Base-by-base conservation (phyloP, 2,888 invertebrate species). In the Nasonia oneida region DNA sequence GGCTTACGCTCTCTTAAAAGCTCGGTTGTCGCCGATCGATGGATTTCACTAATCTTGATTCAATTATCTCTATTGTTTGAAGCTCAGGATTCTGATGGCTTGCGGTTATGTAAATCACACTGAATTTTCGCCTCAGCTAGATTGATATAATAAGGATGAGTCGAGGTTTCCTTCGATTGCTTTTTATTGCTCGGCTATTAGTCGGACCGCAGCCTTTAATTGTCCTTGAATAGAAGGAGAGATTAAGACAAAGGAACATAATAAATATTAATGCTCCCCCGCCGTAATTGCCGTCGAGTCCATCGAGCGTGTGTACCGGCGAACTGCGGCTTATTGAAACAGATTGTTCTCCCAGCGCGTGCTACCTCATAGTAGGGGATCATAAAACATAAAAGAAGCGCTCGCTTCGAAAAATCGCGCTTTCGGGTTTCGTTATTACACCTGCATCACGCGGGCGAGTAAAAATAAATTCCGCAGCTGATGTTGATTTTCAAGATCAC, bases 41-140 rank as follows among this genome's bases (percentile, higher is more conserved):
- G 23, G 42, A 73, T 42, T 73, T 73, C 14, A n/a, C 33, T 73
- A 73, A 73, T 73, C 42, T 73, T n/a, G 42, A 23, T 42, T 73
- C 73, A 39, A 23, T 73, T 42, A 42, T 73, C 73, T 37, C 42
- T 42, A 73, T 42, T 67, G 33, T 67, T 67, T 67, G 33, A 5
- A 67, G n/a, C 67, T 67, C 33, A 29, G 67, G 29, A 2, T 33
- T 33, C 67, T 33, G 1, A 29, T 29, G 12, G 67, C 12, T 67
- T 29, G 14, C 33, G 23, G 67, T 67, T 67, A 33, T 15, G 33
- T 14, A 67, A 67, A 67, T 67, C 33, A 23, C 57, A n/a, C n/a
- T 57, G 57, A n/a, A 18, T n/a, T 57, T n/a, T 57, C n/a, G 47
- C 47, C 10, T 47, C 12, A 10, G 12, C 47, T 4, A 5, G 33